A percentile compares a stretch with the other conserved stretches of the same genome.
Conservation (phyloP, 2,888 invertebrate species). For the Drosophila tanythrix region DNA sequence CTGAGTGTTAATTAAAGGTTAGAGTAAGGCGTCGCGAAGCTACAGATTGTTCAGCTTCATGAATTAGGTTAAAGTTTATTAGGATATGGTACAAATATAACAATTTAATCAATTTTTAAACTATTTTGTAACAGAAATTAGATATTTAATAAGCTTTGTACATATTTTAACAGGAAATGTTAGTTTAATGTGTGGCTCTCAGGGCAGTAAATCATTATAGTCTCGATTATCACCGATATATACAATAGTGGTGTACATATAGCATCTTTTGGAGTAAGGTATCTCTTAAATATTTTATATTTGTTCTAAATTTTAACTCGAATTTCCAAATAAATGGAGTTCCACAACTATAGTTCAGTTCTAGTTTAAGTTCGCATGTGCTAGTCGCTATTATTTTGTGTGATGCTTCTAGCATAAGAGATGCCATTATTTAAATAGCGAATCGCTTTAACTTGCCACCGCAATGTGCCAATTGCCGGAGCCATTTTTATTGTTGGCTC, state of each 20-base stretch:
- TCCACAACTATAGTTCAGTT: not conserved
- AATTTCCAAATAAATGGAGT: not conserved
- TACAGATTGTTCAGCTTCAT: not conserved
- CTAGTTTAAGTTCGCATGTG: not conserved
- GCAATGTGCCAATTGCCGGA: slow-evolving; percentile 77
- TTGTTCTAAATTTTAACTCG: not conserved
- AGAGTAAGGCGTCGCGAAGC: not conserved
- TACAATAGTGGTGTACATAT: not conserved
- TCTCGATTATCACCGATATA: not conserved
- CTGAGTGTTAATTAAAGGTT: slow-evolving; percentile 16
- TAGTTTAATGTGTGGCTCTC: not conserved
- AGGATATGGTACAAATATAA: not conserved
- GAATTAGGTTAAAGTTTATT: not conserved
- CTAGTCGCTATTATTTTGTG: not conserved
- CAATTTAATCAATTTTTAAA: not conserved
- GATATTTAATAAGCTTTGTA: not conserved
- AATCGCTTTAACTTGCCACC: slow-evolving; percentile 73
- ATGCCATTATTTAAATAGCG: slow-evolving; percentile 64
- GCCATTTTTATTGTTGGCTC: slow-evolving; percentile 75
- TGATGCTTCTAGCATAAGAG: slow-evolving; percentile 1
- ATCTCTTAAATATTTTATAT: not conserved
- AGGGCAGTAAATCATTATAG: not conserved
- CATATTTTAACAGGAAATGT: not conserved
- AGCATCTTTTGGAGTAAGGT: not conserved
- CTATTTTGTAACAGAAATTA: not conserved